Evolutionary conservation across 2,888 invertebrate species (phyloP).

Genomic region (Pachliopta kotzebuea): DNA sequence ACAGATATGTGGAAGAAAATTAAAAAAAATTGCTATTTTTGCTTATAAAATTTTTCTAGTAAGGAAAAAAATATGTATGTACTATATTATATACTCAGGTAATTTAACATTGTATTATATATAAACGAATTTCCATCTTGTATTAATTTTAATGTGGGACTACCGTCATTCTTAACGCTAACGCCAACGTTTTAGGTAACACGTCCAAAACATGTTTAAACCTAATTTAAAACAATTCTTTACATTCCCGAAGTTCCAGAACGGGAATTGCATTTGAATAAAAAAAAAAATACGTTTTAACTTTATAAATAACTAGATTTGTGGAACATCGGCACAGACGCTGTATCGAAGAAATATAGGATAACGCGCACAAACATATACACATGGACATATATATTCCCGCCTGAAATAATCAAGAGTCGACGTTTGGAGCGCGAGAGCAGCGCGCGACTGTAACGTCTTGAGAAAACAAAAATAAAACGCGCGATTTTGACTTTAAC

Average conservation of each 20-base stretch:
- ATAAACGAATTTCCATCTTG: no score
- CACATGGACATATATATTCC: constrained; percentile 31
- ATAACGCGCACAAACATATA: constrained; percentile 39
- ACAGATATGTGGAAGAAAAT: no score
- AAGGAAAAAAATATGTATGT: no score
- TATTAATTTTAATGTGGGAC: no score
- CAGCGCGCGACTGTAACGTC: constrained; percentile 31
- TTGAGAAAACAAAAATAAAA: constrained; percentile 3
- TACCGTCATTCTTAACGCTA: no score
- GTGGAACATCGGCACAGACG: constrained; percentile 55
- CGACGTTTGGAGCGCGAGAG: constrained; percentile 37
- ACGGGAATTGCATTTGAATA: constrained; percentile 54
- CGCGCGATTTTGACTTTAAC: background rate
- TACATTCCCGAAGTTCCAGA: constrained; percentile 41
- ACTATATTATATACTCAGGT: no score
- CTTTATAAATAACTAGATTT: constrained; percentile 69
- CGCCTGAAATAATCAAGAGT: constrained; percentile 52
- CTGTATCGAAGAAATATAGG: constrained; percentile 60
- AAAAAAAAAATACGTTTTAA: constrained; percentile 40
- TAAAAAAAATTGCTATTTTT: no score
- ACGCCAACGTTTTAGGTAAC: constrained; percentile 25
- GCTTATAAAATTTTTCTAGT: no score
- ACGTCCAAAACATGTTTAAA: constrained; percentile 28
- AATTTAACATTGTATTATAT: no score
- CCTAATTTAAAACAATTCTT: constrained; percentile 36